A percentile compares a stretch with the other conserved stretches of the same genome.
Conservation (phyloP, 2,888 invertebrate genomes). For the Sinodicranocentrus sp. region DNA sequence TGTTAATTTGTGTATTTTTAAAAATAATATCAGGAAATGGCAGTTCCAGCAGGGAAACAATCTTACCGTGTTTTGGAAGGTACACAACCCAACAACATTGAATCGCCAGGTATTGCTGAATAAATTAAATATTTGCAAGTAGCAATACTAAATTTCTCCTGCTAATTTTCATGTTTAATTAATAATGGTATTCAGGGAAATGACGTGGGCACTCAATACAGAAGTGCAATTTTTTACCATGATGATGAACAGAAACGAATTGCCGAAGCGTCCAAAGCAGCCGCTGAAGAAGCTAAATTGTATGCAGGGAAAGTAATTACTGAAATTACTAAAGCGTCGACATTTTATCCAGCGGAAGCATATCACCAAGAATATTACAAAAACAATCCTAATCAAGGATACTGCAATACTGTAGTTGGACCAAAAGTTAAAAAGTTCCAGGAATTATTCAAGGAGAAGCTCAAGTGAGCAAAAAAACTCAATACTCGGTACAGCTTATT, state of each 20-base stretch:
- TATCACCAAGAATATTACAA: constrained; percentile 71
- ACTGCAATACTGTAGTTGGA: constrained; percentile 60
- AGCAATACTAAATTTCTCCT: background rate
- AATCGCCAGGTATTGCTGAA: constrained; percentile 88
- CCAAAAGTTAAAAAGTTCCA: constrained; percentile 64
- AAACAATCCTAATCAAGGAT: constrained; percentile 67
- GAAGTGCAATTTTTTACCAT: constrained; percentile 93
- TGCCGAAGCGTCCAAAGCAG: constrained; percentile 84
- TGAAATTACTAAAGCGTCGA: constrained; percentile 86
- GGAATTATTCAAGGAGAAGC: constrained; percentile 52
- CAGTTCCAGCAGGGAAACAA: constrained; percentile 29
- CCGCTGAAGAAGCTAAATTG: constrained; percentile 77
- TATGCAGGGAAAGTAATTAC: constrained; percentile 82
- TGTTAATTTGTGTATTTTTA: too few species aligned
- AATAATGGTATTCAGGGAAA: constrained; percentile 60
- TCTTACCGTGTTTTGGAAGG: constrained; percentile 94
- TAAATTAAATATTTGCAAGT: background rate
- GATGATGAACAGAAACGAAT: constrained; percentile 89
- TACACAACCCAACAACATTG: constrained; percentile 92
- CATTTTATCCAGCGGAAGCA: constrained; percentile 93
- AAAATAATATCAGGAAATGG: constrained; percentile 58
- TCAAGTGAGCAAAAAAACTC: constrained; percentile 62
- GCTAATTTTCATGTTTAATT: background rate
- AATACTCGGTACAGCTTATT: too few species aligned
- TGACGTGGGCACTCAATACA: constrained; percentile 83